Conservation (phyloP, 2,797 vertebrate genomes). For the Triplophysa yarkandensis region DNA sequence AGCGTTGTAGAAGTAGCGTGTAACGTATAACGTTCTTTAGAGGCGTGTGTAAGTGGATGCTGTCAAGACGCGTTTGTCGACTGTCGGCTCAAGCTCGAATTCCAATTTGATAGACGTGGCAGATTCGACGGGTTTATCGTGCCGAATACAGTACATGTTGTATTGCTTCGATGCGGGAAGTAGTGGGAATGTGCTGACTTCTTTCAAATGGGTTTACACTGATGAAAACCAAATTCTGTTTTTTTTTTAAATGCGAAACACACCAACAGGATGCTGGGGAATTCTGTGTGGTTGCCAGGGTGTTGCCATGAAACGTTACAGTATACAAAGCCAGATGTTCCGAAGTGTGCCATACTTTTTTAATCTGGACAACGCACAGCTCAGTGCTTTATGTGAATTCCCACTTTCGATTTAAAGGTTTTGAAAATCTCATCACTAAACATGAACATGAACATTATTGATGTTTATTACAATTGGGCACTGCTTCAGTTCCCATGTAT, state of each 20-base stretch:
- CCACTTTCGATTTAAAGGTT: background rate
- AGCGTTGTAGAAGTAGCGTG: conserved; percentile 35
- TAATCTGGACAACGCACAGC: background rate
- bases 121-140: conserved; percentile 24
- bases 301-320: conserved; percentile 10
- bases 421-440: background rate
- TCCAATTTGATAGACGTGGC: conserved; percentile 56
- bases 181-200: conserved; percentile 10
- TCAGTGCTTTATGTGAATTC: background rate
- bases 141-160: conserved; percentile 27
- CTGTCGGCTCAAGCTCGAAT: conserved; percentile 48
- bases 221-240: conserved; percentile 5
- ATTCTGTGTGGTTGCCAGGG: conserved; percentile 1
- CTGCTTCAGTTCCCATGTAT: conserved; percentile 29
- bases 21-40: conserved; percentile 42
- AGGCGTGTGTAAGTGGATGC: conserved; percentile 44
- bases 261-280: background rate
- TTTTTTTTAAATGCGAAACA: conserved; percentile 7
- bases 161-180: conserved; percentile 28
- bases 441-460: background rate
- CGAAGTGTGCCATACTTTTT: background rate
- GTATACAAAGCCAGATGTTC: background rate
- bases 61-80: conserved; percentile 48
- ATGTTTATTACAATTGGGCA: conserved; percentile 30
- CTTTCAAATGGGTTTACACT: conserved; percentile 18